Evolutionary conservation across 2,797 vertebrate genomes (phyloP).

Genomic region (Esox lucius): DNA sequence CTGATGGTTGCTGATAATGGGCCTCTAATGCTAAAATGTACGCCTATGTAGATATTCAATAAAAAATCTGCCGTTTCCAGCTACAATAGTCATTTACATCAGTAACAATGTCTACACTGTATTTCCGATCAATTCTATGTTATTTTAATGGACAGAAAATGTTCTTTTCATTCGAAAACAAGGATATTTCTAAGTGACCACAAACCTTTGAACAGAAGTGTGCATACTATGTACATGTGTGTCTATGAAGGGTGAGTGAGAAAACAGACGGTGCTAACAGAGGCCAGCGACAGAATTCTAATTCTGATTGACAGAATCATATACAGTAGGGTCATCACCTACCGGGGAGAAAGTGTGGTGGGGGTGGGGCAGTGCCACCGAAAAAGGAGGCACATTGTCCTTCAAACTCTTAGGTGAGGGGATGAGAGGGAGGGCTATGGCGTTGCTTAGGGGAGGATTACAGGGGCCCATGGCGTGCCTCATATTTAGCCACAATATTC

Average conservation of each 20-base stretch:
- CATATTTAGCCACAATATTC: conserved; percentile 92
- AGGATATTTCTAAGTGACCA: too few relatives aligned
- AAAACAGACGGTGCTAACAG: conserved; percentile 20
- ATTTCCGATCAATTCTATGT: too few relatives aligned
- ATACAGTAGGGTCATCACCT: conserved; percentile 32
- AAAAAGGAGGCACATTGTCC: conserved; percentile 78
- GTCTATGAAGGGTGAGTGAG: neutral
- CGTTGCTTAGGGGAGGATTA: conserved; percentile 58
- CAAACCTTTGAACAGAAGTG: too few relatives aligned
- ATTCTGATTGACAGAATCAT: conserved; percentile 53
- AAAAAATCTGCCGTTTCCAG: too few relatives aligned
- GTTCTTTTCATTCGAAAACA: too few relatives aligned
- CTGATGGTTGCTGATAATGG: too few relatives aligned
- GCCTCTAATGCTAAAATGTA: too few relatives aligned
- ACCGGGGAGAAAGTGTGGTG: neutral
- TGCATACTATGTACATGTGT: neutral
- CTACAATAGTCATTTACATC: too few relatives aligned
- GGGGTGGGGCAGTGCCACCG: conserved; percentile 68
- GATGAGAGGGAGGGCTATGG: neutral
- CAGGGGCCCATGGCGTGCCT: conserved; percentile 89
- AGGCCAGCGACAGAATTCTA: conserved; percentile 48
- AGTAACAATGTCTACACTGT: too few relatives aligned
- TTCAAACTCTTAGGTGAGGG: conserved; percentile 47
- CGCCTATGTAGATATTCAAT: too few relatives aligned
- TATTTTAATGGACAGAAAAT: too few relatives aligned